These are phyloP conservation scores for Aurelia coerulea DNA, from an alignment of 30 jellyfish, hydroid and myxozoan genomes.

Conservation along the genomic window DNA sequence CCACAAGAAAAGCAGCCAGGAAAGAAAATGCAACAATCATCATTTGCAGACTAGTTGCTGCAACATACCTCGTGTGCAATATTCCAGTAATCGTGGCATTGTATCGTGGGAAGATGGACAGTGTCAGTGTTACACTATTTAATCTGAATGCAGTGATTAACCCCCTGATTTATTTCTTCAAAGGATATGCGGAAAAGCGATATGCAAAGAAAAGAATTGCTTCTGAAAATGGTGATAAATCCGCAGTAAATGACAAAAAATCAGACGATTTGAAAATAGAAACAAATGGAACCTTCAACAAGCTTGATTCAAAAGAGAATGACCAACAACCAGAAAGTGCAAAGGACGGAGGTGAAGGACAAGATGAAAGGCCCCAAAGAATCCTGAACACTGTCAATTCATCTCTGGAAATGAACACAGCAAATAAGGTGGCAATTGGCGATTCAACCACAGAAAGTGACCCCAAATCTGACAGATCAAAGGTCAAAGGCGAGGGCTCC, in stretches of 20 bases:
- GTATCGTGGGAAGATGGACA: not conserved
- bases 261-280: no score
- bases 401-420: no score
- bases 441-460: no score
- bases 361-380: no score
- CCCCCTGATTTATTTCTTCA: conserved; percentile 2
- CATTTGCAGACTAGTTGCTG: not conserved
- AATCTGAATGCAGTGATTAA: not conserved
- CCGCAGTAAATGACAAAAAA: no score
- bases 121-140: not conserved
- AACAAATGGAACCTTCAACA: no score
- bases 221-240: no score
- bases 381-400: no score
- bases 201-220: not conserved
- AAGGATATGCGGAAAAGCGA: not conserved
- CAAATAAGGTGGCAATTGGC: no score
- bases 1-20: not conserved
- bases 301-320: not conserved
- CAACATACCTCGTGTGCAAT: not conserved
- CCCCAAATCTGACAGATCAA: no score
- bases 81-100: not conserved
- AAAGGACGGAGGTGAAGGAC: no score
- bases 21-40: not conserved
- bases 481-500: no score
- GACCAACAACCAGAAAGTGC: not conserved